A percentile compares a stretch with the other conserved stretches of the same genome.
These are phyloP conservation scores for Sternarchorhynchus goeldii DNA, from an alignment of 2,797 vertebrate genomes.

Conservation along the genomic window DNA sequence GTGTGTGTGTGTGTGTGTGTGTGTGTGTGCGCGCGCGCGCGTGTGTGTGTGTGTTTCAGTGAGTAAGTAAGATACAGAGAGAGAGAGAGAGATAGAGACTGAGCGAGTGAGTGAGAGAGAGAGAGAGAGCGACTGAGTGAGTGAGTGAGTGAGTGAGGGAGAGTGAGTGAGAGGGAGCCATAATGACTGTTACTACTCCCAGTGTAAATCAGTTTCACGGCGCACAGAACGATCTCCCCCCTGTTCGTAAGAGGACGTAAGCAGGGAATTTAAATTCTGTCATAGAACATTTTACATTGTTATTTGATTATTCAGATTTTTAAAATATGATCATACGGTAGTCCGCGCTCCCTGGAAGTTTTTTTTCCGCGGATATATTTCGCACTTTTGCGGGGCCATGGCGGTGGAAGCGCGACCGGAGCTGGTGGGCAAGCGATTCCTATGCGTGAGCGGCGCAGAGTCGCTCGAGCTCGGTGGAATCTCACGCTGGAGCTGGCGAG, in stretches of 20 bases:
- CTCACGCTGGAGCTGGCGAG: slow-evolving; percentile 84
- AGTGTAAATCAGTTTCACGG: slow-evolving; percentile 62
- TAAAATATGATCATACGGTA: slow-evolving; percentile 68
- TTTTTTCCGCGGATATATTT: slow-evolving; percentile 37
- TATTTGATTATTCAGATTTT: slow-evolving; percentile 1
- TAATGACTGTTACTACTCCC: slow-evolving; percentile 58
- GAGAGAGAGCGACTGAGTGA: slow-evolving; percentile 12
- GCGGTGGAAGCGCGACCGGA: slow-evolving; percentile 88
- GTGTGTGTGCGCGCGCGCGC: slow-evolving; percentile 23
- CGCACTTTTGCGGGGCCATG: slow-evolving; percentile 72
- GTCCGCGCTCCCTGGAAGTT: slow-evolving; percentile 68
- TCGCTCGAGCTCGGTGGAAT: slow-evolving; percentile 76
- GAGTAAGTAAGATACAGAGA: slow-evolving; percentile 20
- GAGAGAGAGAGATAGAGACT: slow-evolving; percentile 5
- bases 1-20: slow-evolving; percentile 10
- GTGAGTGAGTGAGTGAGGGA: slow-evolving; percentile 23
- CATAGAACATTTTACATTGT: slow-evolving; percentile 40
- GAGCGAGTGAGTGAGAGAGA: slow-evolving; percentile 25
- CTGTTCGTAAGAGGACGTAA: slow-evolving; percentile 70
- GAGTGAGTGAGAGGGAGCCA: slow-evolving; percentile 41
- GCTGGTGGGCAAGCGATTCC: slow-evolving; percentile 94
- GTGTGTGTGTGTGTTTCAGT: slow-evolving; percentile 28
- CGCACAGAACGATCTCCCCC: slow-evolving; percentile 62
- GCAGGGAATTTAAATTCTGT: slow-evolving; percentile 72
- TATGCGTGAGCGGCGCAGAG: slow-evolving; percentile 84